phyloP scores from a whole-genome alignment of 92 coral and sea anemone genomes.

The Epizoanthus fatuus region DNA sequence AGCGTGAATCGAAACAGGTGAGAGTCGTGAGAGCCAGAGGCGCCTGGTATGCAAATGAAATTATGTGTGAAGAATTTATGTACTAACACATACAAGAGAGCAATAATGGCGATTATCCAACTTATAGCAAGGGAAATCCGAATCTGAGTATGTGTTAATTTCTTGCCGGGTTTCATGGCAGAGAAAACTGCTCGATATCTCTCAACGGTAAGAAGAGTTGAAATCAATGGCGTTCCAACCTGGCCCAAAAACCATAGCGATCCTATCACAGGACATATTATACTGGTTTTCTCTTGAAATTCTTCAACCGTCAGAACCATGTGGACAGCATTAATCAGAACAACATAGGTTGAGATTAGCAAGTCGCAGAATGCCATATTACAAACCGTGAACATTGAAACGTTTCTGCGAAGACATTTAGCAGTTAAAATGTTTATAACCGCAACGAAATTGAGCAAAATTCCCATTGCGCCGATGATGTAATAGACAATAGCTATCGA shows the following conservation, averaged over 20 bases:
- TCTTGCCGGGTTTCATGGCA: conserved; percentile 8
- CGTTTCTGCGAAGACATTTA: conserved; percentile 6
- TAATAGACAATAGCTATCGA: conserved; percentile 9
- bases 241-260: conserved; percentile 27
- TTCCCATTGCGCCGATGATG: conserved; percentile 7
- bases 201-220: conserved; percentile 9
- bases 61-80: background rate
- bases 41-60: conserved; percentile 4
- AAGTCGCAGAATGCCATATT: conserved; percentile 24
- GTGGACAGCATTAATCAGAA: conserved; percentile 6
- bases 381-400: conserved; percentile 10
- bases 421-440: conserved; percentile 8
- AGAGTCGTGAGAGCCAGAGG: background rate
- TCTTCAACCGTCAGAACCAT: background rate
- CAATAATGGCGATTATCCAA: background rate
- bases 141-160: background rate
- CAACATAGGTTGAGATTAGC: conserved; percentile 10
- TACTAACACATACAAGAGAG: background rate
- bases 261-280: conserved; percentile 4
- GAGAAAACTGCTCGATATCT: conserved; percentile 5
- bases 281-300: background rate
- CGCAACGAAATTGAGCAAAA: conserved; percentile 19
- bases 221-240: conserved; percentile 1
- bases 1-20: background rate
- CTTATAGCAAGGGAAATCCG: background rate